phyloP scores from a whole-genome alignment of 2,888 invertebrate species.

The Drosophila merina region DNA sequence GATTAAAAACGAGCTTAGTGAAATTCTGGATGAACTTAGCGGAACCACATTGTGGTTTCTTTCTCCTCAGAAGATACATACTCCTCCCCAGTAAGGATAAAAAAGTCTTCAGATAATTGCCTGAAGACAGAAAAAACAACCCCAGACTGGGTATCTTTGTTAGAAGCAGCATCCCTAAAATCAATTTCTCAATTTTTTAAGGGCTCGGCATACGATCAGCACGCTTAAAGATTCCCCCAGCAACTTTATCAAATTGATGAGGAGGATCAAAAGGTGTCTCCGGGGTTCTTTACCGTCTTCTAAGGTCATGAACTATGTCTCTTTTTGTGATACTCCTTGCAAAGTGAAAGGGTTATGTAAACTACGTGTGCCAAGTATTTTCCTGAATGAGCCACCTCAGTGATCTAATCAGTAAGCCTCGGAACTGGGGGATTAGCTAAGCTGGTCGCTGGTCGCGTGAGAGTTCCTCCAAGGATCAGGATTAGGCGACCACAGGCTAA shows the following conservation, averaged over 20 bases:
- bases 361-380: neutral
- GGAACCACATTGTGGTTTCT: neutral
- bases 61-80: neutral
- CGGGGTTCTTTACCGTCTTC: conserved; percentile 47
- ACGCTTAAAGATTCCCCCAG: conserved; percentile 41
- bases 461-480: conserved; percentile 66
- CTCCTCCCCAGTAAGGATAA: neutral
- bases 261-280: conserved; percentile 11
- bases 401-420: conserved; percentile 60
- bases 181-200: conserved; percentile 41
- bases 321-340: neutral
- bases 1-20: neutral
- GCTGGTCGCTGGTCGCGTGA: conserved; percentile 19
- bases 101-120: neutral
- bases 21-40: neutral
- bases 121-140: neutral
- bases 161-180: conserved; percentile 41
- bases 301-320: conserved; percentile 40
- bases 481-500: conserved; percentile 59
- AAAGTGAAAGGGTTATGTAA: conserved; percentile 40
- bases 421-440: conserved; percentile 57
- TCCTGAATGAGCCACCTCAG: conserved; percentile 54
- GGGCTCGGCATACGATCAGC: conserved; percentile 35
- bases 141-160: neutral
- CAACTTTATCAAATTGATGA: conserved; percentile 72